Evolutionary conservation across 2,113 vertebrate genomes (phyloP).

Genomic region (Atlantisia rogersi): DNA sequence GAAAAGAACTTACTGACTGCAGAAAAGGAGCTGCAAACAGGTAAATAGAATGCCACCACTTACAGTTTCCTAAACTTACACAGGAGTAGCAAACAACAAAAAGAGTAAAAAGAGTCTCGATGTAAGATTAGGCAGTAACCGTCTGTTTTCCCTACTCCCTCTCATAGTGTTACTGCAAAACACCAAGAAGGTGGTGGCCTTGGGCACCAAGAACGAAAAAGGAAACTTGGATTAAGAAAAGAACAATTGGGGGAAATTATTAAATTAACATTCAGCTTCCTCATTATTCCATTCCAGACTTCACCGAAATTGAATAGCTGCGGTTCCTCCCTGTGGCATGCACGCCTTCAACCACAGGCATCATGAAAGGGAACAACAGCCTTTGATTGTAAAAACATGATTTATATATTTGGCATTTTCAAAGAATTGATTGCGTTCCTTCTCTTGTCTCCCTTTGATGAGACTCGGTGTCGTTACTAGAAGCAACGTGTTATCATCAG

Average conservation of each 20-base stretch:
- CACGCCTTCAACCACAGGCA: conserved; percentile 38
- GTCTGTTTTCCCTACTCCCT: not conserved
- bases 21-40: not conserved
- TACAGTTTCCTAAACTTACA: not conserved
- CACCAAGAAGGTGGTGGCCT: conserved; percentile 8
- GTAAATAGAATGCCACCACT: not conserved
- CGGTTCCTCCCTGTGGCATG: not conserved
- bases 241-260: conserved; percentile 52
- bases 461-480: not conserved
- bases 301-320: conserved; percentile 30
- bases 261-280: conserved; percentile 57
- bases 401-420: conserved; percentile 15
- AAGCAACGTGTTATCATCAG: not conserved
- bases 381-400: conserved; percentile 41
- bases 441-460: not conserved
- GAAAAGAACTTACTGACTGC: not conserved
- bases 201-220: conserved; percentile 46
- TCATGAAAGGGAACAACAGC: conserved; percentile 25
- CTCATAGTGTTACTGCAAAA: not conserved
- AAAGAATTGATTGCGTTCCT: not conserved
- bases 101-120: not conserved
- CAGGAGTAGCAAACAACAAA: not conserved
- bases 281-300: conserved; percentile 42
- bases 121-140: not conserved
- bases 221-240: conserved; percentile 55